Evolutionary conservation across 1,140 invertebrate genomes (phyloP), one percentile per base, ranked within the genome.

Genomic region (Aphaenogaster floridana): DNA sequence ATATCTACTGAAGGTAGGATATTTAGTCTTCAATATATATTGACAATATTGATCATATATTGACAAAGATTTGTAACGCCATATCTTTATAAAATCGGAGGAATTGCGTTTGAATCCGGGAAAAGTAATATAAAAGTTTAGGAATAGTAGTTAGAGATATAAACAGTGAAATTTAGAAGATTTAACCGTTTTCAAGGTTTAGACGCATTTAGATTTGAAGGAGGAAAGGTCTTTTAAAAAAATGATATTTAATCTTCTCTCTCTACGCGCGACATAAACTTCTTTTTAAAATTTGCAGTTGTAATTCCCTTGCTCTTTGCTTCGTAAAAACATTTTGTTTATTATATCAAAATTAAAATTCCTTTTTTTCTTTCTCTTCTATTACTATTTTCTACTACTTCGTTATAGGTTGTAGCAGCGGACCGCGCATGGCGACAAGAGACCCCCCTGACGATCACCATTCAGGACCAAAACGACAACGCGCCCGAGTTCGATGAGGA

Each of bases 391-490:
- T 48, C 9, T 8, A 66, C 34, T 36, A 3, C 1, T 78, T 48
- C 9, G 17, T 81, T 42, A 7, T 36, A 91, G 90, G 9, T 91
- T 21, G 80, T 97, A 0, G 98, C 98, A 2, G 97, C 97, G 0
- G 98, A 99, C 95, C 98, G 98, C 0, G 98, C 98, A 6, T 99
- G 98, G 98, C 96, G 97, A 86, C 96, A 97, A 1, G 98, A 98
- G 94, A 99, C 98, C 1, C 97, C 98, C 0, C 94, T 99, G 0
- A 99, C 98, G 1, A 98, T 99, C 36, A 98, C 98, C 2, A 98
- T 99, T 79, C 98, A 99, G 94, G 99, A 99, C 95, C 98, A 98
- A 90, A 99, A 99, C 94, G 99, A 99, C 93, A 99, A 99, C 94
- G 97, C 98, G 0, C 99, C 99, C 0, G 97, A 98, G 94, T 99